Base-by-base conservation (phyloP, 2,797 vertebrate genomes). In the Channallabes apus region DNA sequence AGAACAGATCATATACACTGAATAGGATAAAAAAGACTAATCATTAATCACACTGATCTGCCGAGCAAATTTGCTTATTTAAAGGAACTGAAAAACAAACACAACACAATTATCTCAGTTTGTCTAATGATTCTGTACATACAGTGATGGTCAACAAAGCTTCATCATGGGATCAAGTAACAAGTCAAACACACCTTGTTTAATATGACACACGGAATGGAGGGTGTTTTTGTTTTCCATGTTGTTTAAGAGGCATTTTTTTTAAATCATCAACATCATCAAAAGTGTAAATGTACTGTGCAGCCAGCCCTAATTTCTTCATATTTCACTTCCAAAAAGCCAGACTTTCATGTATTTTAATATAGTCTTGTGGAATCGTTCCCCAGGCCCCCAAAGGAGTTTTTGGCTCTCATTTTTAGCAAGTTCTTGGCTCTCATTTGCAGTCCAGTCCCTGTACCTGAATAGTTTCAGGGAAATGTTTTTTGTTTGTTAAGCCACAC, bases 31-130 rank as follows among this genome's bases (percentile, higher is more conserved):
- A 79, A 46, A 46, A n/a, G 3, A 11, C 54, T 59, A 4, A 59
- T 56, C 17, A 75, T 56, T 75, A 22, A 58, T 18, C 46, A 64
- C 35, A 27, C 3, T 3, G 41, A 20, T 41, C 27, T 79, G 32
- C 38, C 32, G 29, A 79, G 11, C 51, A 29, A 38, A 41, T 59
- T 46, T 41, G 59, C 24, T 69, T 35, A 58, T 3, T 29, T 69
- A 41, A 79, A 41, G 22, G 2, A 1, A 18, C 32, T 7, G 15
- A 4, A 62, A 62, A 62, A 79, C 56, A 78, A 38, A 65, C 35
- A 84, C 29, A 18, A 9, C 35, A 61, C n/a, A 64, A 75, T 67
- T 38, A 84, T 59, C 14, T 41, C 14, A 56, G 61, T 77, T 67
- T 67, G 51, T 77, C 29, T 62, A 41, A 64, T 38, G 41, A 41